Conservation (phyloP, 2,888 invertebrate genomes). For the Cryptus armator region DNA sequence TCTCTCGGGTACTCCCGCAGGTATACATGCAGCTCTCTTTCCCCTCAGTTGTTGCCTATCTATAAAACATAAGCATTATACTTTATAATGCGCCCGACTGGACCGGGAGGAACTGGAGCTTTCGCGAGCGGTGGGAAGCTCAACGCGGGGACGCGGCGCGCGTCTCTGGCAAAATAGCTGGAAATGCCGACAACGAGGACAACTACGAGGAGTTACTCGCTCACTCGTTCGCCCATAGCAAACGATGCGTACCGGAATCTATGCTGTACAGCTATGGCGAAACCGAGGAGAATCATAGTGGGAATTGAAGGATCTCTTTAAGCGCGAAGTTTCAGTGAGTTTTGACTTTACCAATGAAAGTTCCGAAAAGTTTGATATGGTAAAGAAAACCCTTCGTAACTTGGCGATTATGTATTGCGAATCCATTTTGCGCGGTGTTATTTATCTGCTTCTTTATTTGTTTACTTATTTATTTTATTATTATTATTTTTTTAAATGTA, state of each 20-base stretch:
- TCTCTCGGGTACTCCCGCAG: conserved; percentile 17
- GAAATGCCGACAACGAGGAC: conserved; percentile 15
- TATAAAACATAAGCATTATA: conserved; percentile 80
- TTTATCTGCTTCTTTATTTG: too few species aligned
- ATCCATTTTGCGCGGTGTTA: too few species aligned
- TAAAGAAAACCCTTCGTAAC: not conserved
- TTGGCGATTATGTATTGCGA: not conserved
- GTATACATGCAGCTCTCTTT: conserved; percentile 23
- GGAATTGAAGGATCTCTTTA: not conserved
- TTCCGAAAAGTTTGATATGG: not conserved
- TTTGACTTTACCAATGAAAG: not conserved
- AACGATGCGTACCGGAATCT: conserved; percentile 69
- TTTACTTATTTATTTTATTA: too few species aligned
- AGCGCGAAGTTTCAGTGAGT: conserved; percentile 3
- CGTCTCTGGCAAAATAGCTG: conserved; percentile 30
- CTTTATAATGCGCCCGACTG: conserved; percentile 76
- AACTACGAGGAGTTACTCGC: conserved; percentile 47
- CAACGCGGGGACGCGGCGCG: not conserved
- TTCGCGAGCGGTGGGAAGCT: conserved; percentile 29
- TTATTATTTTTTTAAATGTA: too few species aligned
- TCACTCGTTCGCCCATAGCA: conserved; percentile 62
- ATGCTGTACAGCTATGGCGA: not conserved
- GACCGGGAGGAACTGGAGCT: conserved; percentile 21
- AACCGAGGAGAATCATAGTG: not conserved
- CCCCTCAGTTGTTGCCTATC: conserved; percentile 70